These are phyloP conservation scores for Meganola albula DNA, from an alignment of 2,888 invertebrate species.

Conservation along the genomic window DNA sequence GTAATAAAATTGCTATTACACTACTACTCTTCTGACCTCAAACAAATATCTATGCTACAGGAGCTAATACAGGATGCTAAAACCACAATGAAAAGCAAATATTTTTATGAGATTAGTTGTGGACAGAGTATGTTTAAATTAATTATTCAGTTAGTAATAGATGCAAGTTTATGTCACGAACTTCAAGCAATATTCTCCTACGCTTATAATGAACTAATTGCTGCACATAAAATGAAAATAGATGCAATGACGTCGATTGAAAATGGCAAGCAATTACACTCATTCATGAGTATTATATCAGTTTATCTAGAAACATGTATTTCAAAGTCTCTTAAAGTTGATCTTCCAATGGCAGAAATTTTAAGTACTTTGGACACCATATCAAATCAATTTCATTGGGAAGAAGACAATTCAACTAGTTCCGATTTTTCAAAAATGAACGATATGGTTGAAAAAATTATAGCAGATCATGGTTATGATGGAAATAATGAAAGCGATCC, in stretches of 20 bases:
- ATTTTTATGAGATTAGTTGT: constrained; percentile 79
- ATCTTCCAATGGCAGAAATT: constrained; percentile 32
- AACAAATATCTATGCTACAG: constrained; percentile 36
- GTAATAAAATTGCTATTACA: constrained; percentile 68
- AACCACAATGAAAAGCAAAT: constrained; percentile 73
- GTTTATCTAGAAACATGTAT: constrained; percentile 46
- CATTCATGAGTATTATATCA: constrained; percentile 53
- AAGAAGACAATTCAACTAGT: constrained; percentile 46
- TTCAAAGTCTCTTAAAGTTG: constrained; percentile 34
- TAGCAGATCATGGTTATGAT: constrained; percentile 58
- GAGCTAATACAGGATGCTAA: constrained; percentile 56
- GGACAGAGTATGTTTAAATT: constrained; percentile 77
- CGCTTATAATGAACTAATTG: constrained; percentile 45
- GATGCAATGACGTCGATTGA: constrained; percentile 71
- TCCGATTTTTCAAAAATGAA: constrained; percentile 90
- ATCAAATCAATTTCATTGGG: constrained; percentile 60
- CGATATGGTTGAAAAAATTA: constrained; percentile 80
- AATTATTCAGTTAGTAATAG: constrained; percentile 52
- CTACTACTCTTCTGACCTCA: constrained; percentile 57
- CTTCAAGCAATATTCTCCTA: constrained; percentile 51
- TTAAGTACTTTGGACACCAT: constrained; percentile 44
- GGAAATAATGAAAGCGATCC: constrained; percentile 43
- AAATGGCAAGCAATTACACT: constrained; percentile 72
- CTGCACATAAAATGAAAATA: constrained; percentile 41
- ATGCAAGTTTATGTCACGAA: no score